Evolutionary conservation across 2,113 vertebrate species (phyloP).

Genomic region (Xenopus borealis): DNA sequence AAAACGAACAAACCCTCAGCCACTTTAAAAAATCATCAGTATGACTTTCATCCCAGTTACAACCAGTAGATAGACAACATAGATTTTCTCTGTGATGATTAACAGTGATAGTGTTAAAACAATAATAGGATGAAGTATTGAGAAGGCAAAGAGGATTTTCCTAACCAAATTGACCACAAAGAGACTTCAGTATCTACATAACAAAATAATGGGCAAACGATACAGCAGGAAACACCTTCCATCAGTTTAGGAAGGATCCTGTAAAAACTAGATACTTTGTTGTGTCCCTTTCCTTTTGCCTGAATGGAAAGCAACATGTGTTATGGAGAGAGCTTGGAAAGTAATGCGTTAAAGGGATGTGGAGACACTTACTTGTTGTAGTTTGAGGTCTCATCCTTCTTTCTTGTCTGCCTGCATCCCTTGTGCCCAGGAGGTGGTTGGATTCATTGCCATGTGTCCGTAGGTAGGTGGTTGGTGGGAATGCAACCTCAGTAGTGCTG

Average conservation of each 20-base stretch:
- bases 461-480: not conserved
- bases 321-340: not conserved
- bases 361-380: not conserved
- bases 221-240: too few species aligned
- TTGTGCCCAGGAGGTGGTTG: not conserved
- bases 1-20: too few species aligned
- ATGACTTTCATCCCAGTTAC: too few species aligned
- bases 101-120: too few species aligned
- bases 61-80: too few species aligned
- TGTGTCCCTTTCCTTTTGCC: not conserved
- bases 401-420: not conserved
- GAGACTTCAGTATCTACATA: too few species aligned
- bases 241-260: not conserved
- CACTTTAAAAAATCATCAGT: too few species aligned
- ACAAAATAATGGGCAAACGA: too few species aligned
- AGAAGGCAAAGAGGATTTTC: too few species aligned
- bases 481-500: not conserved
- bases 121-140: too few species aligned
- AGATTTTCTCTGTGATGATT: too few species aligned
- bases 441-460: conserved; percentile 4
- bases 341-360: not conserved
- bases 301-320: not conserved
- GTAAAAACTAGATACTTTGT: not conserved
- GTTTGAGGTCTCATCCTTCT: not conserved
- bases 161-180: too few species aligned